These are phyloP conservation scores for Myxocyprinus asiaticus DNA, from an alignment of 2,113 vertebrate species.

Conservation along the genomic window DNA sequence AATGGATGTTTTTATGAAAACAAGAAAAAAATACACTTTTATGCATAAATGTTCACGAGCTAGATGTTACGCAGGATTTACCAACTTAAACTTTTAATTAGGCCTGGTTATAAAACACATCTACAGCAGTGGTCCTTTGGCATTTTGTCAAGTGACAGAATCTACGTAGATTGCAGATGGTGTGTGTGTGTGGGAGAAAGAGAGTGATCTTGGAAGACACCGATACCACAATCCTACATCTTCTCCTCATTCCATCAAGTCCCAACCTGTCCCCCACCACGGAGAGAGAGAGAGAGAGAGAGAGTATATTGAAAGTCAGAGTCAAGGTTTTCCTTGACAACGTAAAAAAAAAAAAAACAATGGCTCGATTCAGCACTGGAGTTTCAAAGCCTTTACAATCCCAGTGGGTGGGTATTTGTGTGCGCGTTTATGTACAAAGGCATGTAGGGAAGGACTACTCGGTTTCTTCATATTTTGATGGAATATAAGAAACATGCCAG, in stretches of 20 bases:
- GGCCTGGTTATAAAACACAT: not conserved
- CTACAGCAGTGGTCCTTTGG: not conserved
- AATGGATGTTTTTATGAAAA: too few species aligned
- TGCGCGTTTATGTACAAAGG: not conserved
- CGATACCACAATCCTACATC: slow-evolving; percentile 4
- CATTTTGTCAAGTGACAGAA: not conserved
- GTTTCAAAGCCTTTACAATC: slow-evolving; percentile 67
- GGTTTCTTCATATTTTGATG: too few species aligned
- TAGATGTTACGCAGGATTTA: too few species aligned
- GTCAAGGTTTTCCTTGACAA: slow-evolving; percentile 14
- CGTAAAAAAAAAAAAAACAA: slow-evolving; percentile 60
- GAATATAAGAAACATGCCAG: not conserved
- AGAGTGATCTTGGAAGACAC: not conserved
- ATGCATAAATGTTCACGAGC: too few species aligned
- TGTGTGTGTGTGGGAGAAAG: not conserved
- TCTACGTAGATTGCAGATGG: not conserved
- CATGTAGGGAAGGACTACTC: too few species aligned
- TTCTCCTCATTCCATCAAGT: slow-evolving; percentile 31
- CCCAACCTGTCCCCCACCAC: slow-evolving; percentile 24
- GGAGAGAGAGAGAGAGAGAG: slow-evolving; percentile 24
- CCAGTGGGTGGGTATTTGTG: slow-evolving; percentile 56
- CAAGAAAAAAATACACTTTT: too few species aligned
- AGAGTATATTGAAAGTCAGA: slow-evolving; percentile 10
- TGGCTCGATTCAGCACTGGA: slow-evolving; percentile 69
- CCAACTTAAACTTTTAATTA: not conserved